A percentile compares a stretch with the other conserved stretches of the same genome.
These are phyloP conservation scores for Hylaea fasciaria DNA, from an alignment of 2,888 invertebrate species.

Conservation along the genomic window DNA sequence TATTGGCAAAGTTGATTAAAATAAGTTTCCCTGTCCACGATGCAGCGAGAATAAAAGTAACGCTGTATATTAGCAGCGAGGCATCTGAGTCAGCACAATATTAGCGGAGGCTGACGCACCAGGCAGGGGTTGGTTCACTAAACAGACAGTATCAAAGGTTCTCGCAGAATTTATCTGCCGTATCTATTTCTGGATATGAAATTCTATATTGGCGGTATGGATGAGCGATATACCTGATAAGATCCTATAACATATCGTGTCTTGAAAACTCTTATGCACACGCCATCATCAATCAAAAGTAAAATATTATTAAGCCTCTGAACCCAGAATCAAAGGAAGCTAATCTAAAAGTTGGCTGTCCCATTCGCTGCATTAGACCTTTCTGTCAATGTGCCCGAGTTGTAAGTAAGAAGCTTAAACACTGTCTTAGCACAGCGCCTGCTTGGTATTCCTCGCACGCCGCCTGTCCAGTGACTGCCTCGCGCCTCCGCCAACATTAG, in stretches of 20 bases:
- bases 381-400: not conserved
- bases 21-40: constrained; percentile 46
- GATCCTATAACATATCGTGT: too few relatives aligned
- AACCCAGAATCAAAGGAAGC: too few relatives aligned
- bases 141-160: constrained; percentile 12
- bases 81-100: constrained; percentile 76
- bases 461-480: constrained; percentile 56
- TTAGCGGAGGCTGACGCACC: constrained; percentile 58
- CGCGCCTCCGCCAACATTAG: constrained; percentile 53
- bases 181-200: not conserved
- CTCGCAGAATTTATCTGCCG: too few relatives aligned
- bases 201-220: not conserved
- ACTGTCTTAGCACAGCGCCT: constrained; percentile 40
- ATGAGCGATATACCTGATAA: too few relatives aligned
- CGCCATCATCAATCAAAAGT: not conserved
- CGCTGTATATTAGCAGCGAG: constrained; percentile 34
- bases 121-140: constrained; percentile 4
- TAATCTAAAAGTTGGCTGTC: too few relatives aligned
- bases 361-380: not conserved
- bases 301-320: too few relatives aligned
- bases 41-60: constrained; percentile 36
- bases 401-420: constrained; percentile 13
- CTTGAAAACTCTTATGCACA: too few relatives aligned
- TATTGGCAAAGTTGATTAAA: constrained; percentile 41
- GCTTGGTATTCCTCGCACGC: constrained; percentile 72